Percentiles rank a stretch among this genome's conserved stretches.
Evolutionary conservation across 1,140 invertebrate species (phyloP).

Genomic region (Saccostrea glomerata): DNA sequence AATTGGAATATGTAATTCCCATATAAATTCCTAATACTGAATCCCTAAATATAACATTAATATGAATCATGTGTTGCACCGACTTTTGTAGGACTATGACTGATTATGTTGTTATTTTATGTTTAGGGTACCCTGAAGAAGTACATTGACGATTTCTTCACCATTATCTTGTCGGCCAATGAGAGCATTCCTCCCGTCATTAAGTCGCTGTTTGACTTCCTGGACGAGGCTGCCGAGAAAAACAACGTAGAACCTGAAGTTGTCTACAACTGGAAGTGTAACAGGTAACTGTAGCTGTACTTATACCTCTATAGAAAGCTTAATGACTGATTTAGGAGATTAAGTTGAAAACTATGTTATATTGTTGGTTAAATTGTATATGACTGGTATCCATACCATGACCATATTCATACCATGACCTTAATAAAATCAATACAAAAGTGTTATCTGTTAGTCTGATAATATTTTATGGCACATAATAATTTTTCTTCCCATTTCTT

Average conservation of each 20-base stretch:
- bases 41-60: not conserved
- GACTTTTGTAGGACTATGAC: not conserved
- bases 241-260: conserved; percentile 94
- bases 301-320: too few species aligned
- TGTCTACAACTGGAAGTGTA: conserved; percentile 99
- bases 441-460: too few species aligned
- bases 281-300: conserved; percentile 82
- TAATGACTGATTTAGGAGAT: too few species aligned
- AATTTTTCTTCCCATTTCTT: not conserved
- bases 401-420: too few species aligned
- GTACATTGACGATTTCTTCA: conserved; percentile 99
- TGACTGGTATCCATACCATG: too few species aligned
- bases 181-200: conserved; percentile 92
- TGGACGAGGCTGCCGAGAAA: conserved; percentile 97
- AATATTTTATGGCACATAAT: too few species aligned
- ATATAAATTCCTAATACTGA: not conserved
- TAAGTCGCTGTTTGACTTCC: conserved; percentile 99
- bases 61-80: not conserved
- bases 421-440: too few species aligned
- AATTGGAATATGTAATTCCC: not conserved
- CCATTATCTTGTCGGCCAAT: conserved; percentile 91
- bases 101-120: not conserved
- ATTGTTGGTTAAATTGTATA: too few species aligned
- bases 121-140: conserved; percentile 94
- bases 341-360: too few species aligned